Base-by-base conservation (phyloP, 23 tunicate species). In the Trididemnum clinides region DNA sequence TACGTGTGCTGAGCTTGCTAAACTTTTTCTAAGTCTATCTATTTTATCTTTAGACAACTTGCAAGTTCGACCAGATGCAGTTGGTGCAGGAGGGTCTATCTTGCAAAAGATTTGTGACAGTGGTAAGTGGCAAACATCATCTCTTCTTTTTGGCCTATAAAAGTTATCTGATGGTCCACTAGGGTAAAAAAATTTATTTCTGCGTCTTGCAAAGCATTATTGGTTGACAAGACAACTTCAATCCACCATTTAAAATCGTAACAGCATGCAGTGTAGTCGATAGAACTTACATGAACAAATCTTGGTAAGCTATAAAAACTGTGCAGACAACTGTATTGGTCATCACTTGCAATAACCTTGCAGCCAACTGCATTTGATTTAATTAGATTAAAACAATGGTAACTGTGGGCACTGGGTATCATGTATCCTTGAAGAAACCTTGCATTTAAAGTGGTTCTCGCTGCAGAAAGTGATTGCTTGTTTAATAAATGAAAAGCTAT, bases 231-330 rank as follows among this genome's bases (percentile, higher is more conserved):
- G 31, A 38, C 29, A 4, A 37, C 10, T 37, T 57, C 80, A 36
- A 73, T 38, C 80, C 80, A 73, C 80, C 80, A 36, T 20, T 37
- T 22, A 18, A 36, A 36, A 29, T 73, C 18, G 25, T 73, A 73
- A 7, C 1, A 2, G 57, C 80, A 73, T 19, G 80, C 80, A 2
- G 38, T 30, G 25, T 7, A 73, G 20, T 37, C 28, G 57, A 73
- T 73, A 6, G 57, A 25, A 10, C 18, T 37, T 19, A 37, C 22
- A 12, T 19, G 5, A 36, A 1, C 7, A 38, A 10, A 73, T 38
- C 4, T 37, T 37, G 54, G 57, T n/a, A 12, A 27, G 18, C 2
- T 6, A 7, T 23, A 73, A 73, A 73, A 73, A 23, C 6, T 5
- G 22, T 36, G 12, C 5, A 28, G 37, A 2, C 28, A 54, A 37